Base-by-base conservation (phyloP, 53 echinoderm and acorn worm species). In the Hippasteria phrygiana region DNA sequence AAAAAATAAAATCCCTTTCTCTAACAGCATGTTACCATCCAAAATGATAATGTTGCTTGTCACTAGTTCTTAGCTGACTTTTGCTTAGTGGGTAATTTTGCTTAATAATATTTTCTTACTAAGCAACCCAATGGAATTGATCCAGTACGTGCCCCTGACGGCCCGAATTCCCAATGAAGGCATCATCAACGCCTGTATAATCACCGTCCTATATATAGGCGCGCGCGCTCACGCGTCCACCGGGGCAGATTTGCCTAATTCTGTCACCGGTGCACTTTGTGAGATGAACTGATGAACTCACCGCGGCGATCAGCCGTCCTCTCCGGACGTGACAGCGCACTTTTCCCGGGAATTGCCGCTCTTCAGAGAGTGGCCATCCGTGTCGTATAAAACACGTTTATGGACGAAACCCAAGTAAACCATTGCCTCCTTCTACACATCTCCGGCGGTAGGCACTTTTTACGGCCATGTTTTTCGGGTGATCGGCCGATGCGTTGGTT, bases 301-400 rank as follows among this genome's bases (percentile, higher is more conserved):
- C n/a, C 16, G 3, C 51, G 20, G 14, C 51, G 51, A 51, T 51
- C 16, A 51, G 16, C 46, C 46, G 12, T 51, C n/a, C n/a, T n/a
- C n/a, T n/a, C n/a, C n/a, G 51, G 20, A 20, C 51, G 51, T 51
- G 51, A 51, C 51, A 51, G 51, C 51, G 16, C 14, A 51, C 51
- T 51, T 17, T 51, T 51, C 51, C 5, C 5, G 51, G 51, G 20
- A 20, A 51, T 10, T 17, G 9, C 51, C 20, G 51, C 51, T 2
- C 51, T 51, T 14, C 6, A 46, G 5, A 5, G 45, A 74, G 13
- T 16, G 28, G 26, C 74, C 74, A 74, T 74, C 45, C 47, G 47
- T 74, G 74, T 74, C 74, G 45, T 46, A n/a, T 74, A 48, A 27
- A 28, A 45, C 74, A 74, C 28, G 74, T 74, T 74, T 43, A 74